A percentile compares a stretch with the other conserved stretches of the same genome.
Conservation (phyloP, 2,888 invertebrate species). For the Drosophila mettleri region DNA sequence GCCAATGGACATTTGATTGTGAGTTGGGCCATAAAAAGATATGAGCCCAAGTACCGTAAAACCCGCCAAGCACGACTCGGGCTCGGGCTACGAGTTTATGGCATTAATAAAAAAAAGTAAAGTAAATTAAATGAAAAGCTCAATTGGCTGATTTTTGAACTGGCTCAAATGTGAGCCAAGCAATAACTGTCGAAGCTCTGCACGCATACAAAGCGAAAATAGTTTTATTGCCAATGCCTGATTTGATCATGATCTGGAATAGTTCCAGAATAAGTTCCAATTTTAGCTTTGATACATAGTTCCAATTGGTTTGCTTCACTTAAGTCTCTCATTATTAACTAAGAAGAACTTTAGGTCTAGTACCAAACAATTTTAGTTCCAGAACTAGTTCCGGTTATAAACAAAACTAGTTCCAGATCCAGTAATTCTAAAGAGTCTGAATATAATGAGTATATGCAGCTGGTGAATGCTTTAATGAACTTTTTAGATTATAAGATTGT, state of each 20-base stretch:
- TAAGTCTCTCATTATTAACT: too few relatives aligned
- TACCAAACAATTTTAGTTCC: too few relatives aligned
- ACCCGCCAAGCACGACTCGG: constrained; percentile 21
- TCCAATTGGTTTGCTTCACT: background rate
- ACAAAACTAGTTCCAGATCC: background rate
- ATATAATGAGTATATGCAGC: too few relatives aligned
- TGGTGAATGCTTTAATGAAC: too few relatives aligned
- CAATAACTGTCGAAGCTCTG: background rate
- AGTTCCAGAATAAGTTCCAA: background rate
- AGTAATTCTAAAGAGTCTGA: too few relatives aligned
- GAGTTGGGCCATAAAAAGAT: constrained; percentile 42
- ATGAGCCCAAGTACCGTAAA: constrained; percentile 45
- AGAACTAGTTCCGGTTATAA: too few relatives aligned
- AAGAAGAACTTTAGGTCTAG: too few relatives aligned
- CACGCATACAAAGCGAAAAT: background rate
- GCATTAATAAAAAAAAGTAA: constrained; percentile 9
- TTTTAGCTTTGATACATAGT: background rate
- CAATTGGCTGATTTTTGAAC: constrained; percentile 6
- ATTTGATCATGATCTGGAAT: background rate
- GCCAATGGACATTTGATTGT: constrained; percentile 53
- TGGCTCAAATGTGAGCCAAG: background rate
- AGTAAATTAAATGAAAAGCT: constrained; percentile 13
- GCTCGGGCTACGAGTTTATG: constrained; percentile 20
- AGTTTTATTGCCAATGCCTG: background rate
- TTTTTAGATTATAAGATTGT: too few relatives aligned